These are phyloP conservation scores for Vollenhovia emeryi DNA, from an alignment of 1,140 invertebrate species.

Conservation along the genomic window DNA sequence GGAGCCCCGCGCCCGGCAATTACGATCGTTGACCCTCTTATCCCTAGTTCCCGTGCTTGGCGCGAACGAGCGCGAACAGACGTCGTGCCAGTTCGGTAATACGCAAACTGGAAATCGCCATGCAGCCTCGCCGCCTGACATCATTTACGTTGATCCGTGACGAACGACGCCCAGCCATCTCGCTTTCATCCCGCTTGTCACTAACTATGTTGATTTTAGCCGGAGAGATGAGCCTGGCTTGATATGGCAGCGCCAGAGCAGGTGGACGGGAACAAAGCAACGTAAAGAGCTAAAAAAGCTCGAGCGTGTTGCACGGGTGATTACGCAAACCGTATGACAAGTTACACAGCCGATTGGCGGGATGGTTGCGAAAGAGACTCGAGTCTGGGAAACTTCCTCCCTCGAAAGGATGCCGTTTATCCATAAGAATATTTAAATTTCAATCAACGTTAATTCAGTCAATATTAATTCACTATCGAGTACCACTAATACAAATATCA, in stretches of 20 bases:
- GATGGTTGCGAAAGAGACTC: neutral
- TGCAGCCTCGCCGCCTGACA: neutral
- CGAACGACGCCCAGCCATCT: conserved; percentile 33
- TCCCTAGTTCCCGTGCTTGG: conserved; percentile 41
- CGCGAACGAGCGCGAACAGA: conserved; percentile 10
- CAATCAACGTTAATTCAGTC: neutral
- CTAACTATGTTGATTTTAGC: conserved; percentile 73
- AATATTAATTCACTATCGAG: neutral
- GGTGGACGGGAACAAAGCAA: neutral
- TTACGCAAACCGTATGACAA: conserved; percentile 42
- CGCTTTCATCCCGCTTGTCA: conserved; percentile 55
- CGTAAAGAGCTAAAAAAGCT: conserved; percentile 17
- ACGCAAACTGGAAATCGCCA: conserved; percentile 56
- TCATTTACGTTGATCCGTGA: conserved; percentile 45
- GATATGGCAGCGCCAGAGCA: conserved; percentile 26
- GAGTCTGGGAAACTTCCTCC: neutral
- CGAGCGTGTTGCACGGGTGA: conserved; percentile 6
- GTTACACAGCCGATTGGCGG: conserved; percentile 34
- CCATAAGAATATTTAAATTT: neutral
- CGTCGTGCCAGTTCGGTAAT: conserved; percentile 45
- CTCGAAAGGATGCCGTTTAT: neutral
- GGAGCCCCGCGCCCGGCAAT: conserved; percentile 75
- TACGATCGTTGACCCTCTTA: conserved; percentile 62
- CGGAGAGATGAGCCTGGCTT: conserved; percentile 56
- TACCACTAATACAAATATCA: neutral